phyloP scores from a whole-genome alignment of 2,113 vertebrate species.

The Protobothrops mucrosquamatus region DNA sequence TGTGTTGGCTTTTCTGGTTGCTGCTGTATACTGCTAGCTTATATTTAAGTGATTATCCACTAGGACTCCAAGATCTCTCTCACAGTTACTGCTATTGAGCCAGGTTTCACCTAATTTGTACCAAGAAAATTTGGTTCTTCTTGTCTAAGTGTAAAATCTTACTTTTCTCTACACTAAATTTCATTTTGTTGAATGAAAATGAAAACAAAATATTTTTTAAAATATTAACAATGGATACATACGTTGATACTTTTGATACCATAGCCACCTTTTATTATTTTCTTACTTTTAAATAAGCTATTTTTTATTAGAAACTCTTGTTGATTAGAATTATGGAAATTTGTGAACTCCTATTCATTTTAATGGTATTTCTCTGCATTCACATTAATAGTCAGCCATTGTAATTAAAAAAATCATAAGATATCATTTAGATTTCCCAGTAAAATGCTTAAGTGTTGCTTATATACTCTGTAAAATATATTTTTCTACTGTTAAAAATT shows the following conservation, averaged over 20 bases:
- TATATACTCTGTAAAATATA: neutral
- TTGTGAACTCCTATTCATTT: neutral
- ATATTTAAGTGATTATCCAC: too few relatives aligned
- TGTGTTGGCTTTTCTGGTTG: too few relatives aligned
- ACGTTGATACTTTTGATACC: neutral
- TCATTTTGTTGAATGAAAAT: conserved; percentile 54
- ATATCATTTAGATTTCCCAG: neutral
- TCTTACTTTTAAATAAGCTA: neutral
- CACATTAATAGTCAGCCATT: neutral
- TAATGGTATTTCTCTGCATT: neutral
- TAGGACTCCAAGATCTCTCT: too few relatives aligned
- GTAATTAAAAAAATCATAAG: neutral
- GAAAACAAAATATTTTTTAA: conserved; percentile 61
- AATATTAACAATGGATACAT: neutral
- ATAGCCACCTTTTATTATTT: neutral
- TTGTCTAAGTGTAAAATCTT: too few relatives aligned
- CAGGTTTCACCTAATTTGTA: too few relatives aligned
- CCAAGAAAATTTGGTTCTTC: too few relatives aligned
- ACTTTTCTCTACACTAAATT: too few relatives aligned
- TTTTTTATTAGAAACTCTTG: conserved; percentile 22
- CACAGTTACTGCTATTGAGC: too few relatives aligned
- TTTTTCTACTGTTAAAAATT: neutral
- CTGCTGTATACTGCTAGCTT: too few relatives aligned
- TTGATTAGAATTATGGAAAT: neutral
- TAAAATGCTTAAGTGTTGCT: neutral